Conservation (phyloP, 2,888 invertebrate species). For the Protophormia terraenovae region DNA sequence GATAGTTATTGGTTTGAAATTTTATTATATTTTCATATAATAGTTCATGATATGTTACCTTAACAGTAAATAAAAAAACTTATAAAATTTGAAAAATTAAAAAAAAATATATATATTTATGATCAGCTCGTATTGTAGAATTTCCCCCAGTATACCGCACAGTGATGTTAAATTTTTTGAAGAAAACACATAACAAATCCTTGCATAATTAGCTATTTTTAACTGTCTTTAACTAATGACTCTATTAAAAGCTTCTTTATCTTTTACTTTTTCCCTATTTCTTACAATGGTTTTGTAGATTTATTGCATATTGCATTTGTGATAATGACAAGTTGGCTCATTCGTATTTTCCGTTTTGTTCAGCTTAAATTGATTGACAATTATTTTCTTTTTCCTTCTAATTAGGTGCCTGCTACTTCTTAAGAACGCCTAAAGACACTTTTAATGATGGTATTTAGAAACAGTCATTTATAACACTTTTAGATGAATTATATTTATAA, state of each 20-base stretch:
- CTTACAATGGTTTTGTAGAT: not conserved
- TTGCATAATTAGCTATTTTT: not conserved
- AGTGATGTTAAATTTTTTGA: too few species aligned
- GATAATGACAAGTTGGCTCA: not conserved
- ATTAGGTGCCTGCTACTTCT: not conserved
- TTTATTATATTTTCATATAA: too few species aligned
- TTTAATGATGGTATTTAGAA: not conserved
- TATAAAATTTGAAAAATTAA: too few species aligned
- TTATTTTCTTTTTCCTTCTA: slow-evolving; percentile 28
- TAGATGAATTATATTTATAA: not conserved
- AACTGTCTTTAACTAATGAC: not conserved
- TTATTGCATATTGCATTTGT: not conserved
- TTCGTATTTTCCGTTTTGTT: not conserved
- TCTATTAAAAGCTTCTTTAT: not conserved
- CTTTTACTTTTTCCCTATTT: not conserved
- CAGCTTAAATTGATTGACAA: slow-evolving; percentile 49
- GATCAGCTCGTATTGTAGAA: too few species aligned
- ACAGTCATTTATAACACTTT: slow-evolving; percentile 21
- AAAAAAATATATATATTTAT: too few species aligned
- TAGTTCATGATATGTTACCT: too few species aligned
- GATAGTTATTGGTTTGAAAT: too few species aligned
- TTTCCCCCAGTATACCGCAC: too few species aligned
- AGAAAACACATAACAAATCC: not conserved
- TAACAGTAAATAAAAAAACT: too few species aligned
- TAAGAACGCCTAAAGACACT: not conserved